phyloP scores from a whole-genome alignment of 2,113 vertebrate genomes.

The Pseudopipra pipra region DNA sequence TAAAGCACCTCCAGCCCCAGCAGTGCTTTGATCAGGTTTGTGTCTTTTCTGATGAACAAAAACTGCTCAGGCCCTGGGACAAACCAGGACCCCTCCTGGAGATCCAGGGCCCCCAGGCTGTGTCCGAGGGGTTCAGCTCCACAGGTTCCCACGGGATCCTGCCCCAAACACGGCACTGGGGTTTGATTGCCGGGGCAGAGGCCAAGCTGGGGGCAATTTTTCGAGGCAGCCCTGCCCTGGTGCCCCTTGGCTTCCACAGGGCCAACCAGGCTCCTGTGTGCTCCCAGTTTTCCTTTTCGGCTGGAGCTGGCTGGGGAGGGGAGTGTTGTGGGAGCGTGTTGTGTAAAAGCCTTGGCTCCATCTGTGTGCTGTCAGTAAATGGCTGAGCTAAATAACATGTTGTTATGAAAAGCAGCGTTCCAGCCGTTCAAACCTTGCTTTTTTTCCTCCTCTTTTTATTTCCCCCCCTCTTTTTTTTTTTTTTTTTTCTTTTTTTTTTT shows the following conservation, averaged over 20 bases:
- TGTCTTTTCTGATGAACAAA: background rate
- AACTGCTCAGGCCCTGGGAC: background rate
- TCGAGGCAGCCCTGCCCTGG: background rate
- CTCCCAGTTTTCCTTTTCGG: background rate
- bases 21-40: background rate
- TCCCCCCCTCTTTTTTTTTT: background rate
- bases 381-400: background rate
- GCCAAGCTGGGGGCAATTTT: background rate
- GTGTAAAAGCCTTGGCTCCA: background rate
- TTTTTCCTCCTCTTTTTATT: background rate
- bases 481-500: background rate
- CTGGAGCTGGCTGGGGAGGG: background rate
- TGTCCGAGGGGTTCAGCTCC: background rate
- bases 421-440: background rate
- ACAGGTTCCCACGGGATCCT: background rate
- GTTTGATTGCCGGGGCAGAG: background rate
- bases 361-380: background rate
- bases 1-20: background rate
- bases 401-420: background rate
- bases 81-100: background rate
- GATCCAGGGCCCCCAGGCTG: background rate
- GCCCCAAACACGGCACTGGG: accelerated
- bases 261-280: background rate
- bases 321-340: background rate
- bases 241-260: background rate